A percentile compares a stretch with the other conserved stretches of the same genome.
These are phyloP conservation scores for Kudoa iwatai DNA, from an alignment of 30 jellyfish, hydroid and myxozoan genomes.

Conservation along the genomic window DNA sequence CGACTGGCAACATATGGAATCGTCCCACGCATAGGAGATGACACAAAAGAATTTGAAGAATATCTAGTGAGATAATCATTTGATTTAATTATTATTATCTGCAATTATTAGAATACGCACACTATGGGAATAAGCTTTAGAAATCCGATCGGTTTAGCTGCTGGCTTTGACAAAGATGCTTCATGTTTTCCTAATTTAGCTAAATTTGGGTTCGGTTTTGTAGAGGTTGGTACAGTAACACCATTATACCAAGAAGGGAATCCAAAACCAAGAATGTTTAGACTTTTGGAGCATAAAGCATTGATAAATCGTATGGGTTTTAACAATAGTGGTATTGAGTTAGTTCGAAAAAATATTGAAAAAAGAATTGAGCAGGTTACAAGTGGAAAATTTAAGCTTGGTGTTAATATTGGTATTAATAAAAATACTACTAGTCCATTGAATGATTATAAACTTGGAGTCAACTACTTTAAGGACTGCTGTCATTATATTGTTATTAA, in stretches of 20 bases:
- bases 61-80: no score
- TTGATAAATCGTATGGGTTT: conserved; percentile 50
- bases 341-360: conserved; percentile 4
- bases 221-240: conserved; percentile 58
- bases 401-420: conserved; percentile 21
- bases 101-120: no score
- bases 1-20: no score
- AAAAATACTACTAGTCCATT: conserved; percentile 12
- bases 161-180: conserved; percentile 70
- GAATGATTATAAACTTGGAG: conserved; percentile 9
- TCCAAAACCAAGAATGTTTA: conserved; percentile 46
- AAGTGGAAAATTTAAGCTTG: conserved; percentile 7
- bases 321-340: conserved; percentile 15
- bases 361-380: conserved; percentile 1
- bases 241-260: conserved; percentile 67
- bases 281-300: conserved; percentile 25
- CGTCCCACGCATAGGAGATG: no score
- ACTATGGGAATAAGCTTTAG: not conserved
- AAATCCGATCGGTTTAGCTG: conserved; percentile 57
- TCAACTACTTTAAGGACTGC: conserved; percentile 5
- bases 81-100: no score
- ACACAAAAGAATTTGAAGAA: no score
- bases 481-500: conserved; percentile 25
- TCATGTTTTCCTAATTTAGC: conserved; percentile 38
- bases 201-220: conserved; percentile 55